These are phyloP conservation scores for Allacma fusca DNA, from an alignment of 2,888 invertebrate genomes.

Conservation along the genomic window DNA sequence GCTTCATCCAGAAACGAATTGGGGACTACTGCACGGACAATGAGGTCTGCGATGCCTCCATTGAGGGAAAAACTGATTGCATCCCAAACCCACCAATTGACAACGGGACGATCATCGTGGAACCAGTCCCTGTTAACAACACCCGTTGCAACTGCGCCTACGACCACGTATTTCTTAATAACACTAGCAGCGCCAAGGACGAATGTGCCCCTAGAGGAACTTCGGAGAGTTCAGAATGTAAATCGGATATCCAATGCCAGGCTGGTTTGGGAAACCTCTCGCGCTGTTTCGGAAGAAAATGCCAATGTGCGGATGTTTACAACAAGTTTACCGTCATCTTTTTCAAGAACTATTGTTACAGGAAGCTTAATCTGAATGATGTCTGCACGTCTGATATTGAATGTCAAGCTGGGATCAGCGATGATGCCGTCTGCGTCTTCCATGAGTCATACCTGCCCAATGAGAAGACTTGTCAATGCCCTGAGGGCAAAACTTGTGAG, in stretches of 20 bases:
- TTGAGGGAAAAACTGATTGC: conserved; percentile 30
- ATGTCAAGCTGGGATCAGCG: conserved; percentile 31
- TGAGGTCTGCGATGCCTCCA: conserved; percentile 27
- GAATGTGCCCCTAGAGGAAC: conserved; percentile 12
- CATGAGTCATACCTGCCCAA: conserved; percentile 43
- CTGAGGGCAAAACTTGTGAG: conserved; percentile 32
- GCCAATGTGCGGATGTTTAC: conserved; percentile 32
- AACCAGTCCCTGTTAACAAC: neutral
- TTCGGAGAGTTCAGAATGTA: conserved; percentile 16
- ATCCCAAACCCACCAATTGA: neutral
- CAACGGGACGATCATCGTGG: neutral
- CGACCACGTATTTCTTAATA: conserved; percentile 19
- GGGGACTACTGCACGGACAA: conserved; percentile 28
- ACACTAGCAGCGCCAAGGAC: neutral
- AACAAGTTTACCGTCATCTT: conserved; percentile 3
- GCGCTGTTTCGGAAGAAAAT: conserved; percentile 21
- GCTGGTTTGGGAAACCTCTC: neutral
- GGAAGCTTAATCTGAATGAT: neutral
- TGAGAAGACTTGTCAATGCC: conserved; percentile 52
- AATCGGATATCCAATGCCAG: conserved; percentile 28
- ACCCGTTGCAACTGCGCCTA: conserved; percentile 28
- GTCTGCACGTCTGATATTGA: conserved; percentile 20
- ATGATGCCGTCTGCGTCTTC: conserved; percentile 47
- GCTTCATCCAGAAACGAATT: conserved; percentile 24
- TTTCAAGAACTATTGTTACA: conserved; percentile 27